phyloP scores from a whole-genome alignment of 2,888 invertebrate species.

The Folsomia manolachei region DNA sequence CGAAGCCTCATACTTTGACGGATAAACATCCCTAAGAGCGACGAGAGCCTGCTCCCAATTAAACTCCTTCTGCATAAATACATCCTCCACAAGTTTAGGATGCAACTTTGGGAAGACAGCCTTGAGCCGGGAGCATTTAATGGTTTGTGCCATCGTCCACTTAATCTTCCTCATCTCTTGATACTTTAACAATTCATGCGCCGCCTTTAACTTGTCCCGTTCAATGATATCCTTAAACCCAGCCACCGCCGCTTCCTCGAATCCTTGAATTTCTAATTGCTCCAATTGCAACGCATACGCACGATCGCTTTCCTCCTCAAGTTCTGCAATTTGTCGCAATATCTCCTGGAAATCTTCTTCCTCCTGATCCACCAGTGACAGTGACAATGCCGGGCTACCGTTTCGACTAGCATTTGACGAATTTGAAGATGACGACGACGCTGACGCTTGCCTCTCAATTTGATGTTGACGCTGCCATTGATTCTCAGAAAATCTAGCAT shows the following conservation, averaged over 20 bases:
- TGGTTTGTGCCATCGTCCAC: conserved; percentile 20
- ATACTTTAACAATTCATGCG: background rate
- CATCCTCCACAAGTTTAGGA: conserved; percentile 4
- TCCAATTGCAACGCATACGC: background rate
- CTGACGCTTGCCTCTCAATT: too few relatives aligned
- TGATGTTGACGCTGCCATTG: too few relatives aligned
- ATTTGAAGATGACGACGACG: background rate
- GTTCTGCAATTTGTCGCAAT: background rate
- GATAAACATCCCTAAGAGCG: background rate
- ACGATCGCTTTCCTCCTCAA: background rate
- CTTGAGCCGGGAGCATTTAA: background rate
- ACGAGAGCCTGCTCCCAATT: conserved; percentile 1
- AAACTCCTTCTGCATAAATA: background rate
- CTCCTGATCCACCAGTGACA: background rate
- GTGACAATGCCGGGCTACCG: background rate
- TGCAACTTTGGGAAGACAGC: conserved; percentile 11
- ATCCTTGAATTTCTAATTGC: background rate
- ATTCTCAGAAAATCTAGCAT: too few relatives aligned
- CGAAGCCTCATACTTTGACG: background rate
- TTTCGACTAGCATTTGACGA: background rate
- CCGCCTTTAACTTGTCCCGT: background rate
- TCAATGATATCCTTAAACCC: background rate
- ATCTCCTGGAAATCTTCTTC: background rate
- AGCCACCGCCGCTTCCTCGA: background rate
- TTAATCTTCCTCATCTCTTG: background rate